Conservation (phyloP, 2,797 vertebrate species). For the Xyrichtys novacula region DNA sequence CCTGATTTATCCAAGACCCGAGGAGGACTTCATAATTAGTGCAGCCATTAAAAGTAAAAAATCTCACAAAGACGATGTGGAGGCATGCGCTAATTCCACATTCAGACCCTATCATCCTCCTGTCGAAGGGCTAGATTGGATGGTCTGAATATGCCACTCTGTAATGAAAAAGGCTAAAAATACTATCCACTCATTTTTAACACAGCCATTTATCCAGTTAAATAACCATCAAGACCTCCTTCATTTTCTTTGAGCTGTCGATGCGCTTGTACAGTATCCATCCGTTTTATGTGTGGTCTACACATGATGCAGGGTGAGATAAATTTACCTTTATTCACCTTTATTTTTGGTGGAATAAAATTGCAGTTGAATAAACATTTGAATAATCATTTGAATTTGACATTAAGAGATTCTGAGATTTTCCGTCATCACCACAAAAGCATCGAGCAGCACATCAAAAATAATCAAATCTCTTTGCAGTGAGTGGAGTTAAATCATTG, state of each 20-base stretch:
- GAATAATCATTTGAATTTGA: too few relatives aligned
- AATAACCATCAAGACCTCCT: conserved; percentile 44
- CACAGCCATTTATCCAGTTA: conserved; percentile 48
- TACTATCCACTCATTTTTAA: conserved; percentile 55
- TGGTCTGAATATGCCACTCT: conserved; percentile 67
- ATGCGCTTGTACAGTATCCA: conserved; percentile 8
- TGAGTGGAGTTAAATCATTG: not conserved
- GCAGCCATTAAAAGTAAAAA: conserved; percentile 70
- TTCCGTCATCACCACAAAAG: too few relatives aligned
- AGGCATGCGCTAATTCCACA: conserved; percentile 55
- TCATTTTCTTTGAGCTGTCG: conserved; percentile 40
- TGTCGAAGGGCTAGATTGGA: conserved; percentile 56
- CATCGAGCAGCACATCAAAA: too few relatives aligned
- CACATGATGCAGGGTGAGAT: conserved; percentile 2
- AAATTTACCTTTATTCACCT: not conserved
- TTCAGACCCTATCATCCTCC: conserved; percentile 61
- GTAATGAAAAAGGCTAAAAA: conserved; percentile 69
- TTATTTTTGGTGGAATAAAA: not conserved
- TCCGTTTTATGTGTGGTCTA: conserved; percentile 13
- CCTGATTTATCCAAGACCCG: conserved; percentile 46
- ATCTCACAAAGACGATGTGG: conserved; percentile 36
- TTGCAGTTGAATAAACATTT: too few relatives aligned
- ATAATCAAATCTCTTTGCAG: too few relatives aligned
- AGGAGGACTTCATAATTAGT: conserved; percentile 73
- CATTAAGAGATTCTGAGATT: too few relatives aligned